Percentiles rank a stretch among this genome's conserved stretches.
These are phyloP conservation scores for Cabera pusaria DNA, from an alignment of 2,888 invertebrate genomes.

Conservation along the genomic window DNA sequence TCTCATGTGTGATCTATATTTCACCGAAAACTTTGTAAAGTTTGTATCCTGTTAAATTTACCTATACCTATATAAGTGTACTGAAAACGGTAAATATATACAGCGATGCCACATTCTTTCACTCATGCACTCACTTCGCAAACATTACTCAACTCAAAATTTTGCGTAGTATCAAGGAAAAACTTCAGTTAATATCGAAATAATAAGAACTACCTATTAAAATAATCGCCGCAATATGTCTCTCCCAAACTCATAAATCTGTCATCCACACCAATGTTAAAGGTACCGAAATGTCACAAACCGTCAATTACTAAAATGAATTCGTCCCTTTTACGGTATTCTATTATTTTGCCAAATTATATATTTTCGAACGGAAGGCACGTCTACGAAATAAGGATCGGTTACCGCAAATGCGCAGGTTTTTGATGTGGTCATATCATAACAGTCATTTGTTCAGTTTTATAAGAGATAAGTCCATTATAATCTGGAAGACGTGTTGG, in stretches of 20 bases:
- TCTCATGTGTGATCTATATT: no score
- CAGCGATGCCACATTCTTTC: no score
- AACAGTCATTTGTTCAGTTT: slow-evolving; percentile 25
- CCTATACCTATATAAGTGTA: no score
- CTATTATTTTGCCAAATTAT: slow-evolving; percentile 51
- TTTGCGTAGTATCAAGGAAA: no score
- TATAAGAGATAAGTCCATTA: slow-evolving; percentile 23
- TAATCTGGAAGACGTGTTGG: no score
- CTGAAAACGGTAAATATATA: no score
- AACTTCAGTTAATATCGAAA: background rate
- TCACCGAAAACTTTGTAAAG: no score
- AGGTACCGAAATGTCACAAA: slow-evolving; percentile 54
- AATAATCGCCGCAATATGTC: slow-evolving; percentile 16
- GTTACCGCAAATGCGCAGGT: slow-evolving; percentile 54
- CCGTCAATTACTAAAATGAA: slow-evolving; percentile 62
- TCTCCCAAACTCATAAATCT: slow-evolving; percentile 51
- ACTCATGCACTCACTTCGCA: no score
- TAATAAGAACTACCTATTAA: slow-evolving; percentile 4
- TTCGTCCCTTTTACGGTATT: slow-evolving; percentile 47
- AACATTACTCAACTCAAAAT: no score
- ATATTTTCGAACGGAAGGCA: slow-evolving; percentile 61
- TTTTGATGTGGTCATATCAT: slow-evolving; percentile 30
- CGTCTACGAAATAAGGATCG: slow-evolving; percentile 43
- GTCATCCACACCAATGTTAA: slow-evolving; percentile 39
- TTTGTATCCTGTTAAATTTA: no score